A percentile compares a stretch with the other conserved stretches of the same genome.
Conservation (phyloP, 2,888 invertebrate genomes). For the Caenorhabditis becei region DNA sequence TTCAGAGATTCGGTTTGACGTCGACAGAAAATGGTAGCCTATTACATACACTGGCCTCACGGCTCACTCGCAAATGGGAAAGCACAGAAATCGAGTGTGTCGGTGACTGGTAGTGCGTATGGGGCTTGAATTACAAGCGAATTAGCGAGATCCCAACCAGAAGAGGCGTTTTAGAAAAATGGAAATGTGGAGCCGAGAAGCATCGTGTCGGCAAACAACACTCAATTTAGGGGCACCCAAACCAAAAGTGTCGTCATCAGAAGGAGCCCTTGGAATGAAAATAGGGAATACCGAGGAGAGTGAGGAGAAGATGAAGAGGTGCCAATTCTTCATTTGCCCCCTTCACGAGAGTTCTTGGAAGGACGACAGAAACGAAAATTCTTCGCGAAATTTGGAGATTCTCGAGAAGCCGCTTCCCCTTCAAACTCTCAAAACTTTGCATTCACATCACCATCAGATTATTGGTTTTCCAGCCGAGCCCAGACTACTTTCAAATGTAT, state of each 20-base stretch:
- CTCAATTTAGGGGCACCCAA: conserved; percentile 37
- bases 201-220: conserved; percentile 49
- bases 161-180: conserved; percentile 46
- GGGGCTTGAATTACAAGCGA: conserved; percentile 54
- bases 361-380: neutral
- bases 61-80: neutral
- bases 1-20: conserved; percentile 6
- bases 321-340: conserved; percentile 38
- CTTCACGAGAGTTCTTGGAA: conserved; percentile 14
- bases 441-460: neutral
- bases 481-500: conserved; percentile 21
- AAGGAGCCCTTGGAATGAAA: conserved; percentile 39
- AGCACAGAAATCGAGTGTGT: conserved; percentile 37
- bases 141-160: conserved; percentile 47
- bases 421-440: conserved; percentile 2
- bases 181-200: conserved; percentile 28
- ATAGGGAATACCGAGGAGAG: conserved; percentile 24
- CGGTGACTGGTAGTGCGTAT: conserved; percentile 28
- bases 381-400: neutral
- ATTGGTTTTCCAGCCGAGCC: neutral
- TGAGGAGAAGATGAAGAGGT: neutral
- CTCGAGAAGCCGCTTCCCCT: neutral
- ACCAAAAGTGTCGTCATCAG: conserved; percentile 49
- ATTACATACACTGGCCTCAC: neutral
- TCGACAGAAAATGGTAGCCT: conserved; percentile 16